Conservation (phyloP, 2,888 invertebrate species). For the Cataglyphis cursor region DNA sequence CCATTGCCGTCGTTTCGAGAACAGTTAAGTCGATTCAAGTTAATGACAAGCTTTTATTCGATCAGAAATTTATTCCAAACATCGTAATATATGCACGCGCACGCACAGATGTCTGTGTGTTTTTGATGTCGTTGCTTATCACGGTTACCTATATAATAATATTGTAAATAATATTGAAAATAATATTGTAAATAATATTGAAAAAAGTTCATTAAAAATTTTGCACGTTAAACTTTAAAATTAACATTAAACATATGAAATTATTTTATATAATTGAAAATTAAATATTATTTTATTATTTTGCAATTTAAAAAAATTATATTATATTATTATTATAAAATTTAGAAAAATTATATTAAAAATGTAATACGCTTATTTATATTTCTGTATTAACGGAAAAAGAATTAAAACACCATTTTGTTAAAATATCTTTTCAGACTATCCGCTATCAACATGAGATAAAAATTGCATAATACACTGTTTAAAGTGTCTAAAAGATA, state of each 20-base stretch:
- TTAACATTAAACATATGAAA: neutral
- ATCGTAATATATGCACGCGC: conserved; percentile 6
- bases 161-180: too few relatives aligned
- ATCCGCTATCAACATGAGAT: neutral
- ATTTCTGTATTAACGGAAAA: neutral
- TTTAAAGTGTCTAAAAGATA: neutral
- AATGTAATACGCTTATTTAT: neutral
- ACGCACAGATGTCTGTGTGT: neutral
- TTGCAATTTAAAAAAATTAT: neutral
- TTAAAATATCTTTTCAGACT: neutral
- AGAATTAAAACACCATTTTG: neutral
- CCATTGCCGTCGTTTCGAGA: conserved; percentile 39
- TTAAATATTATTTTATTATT: neutral
- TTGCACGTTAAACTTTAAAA: neutral
- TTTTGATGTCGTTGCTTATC: neutral
- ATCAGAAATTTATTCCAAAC: conserved; percentile 8
- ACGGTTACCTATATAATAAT: neutral
- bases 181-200: neutral
- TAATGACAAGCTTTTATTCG: conserved; percentile 36
- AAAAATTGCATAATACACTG: neutral
- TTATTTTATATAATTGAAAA: neutral
- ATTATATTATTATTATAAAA: neutral
- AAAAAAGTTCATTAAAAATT: neutral
- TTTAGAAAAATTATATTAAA: neutral
- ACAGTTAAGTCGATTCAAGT: conserved; percentile 21